phyloP scores from a whole-genome alignment of 2,797 vertebrate genomes.

The Hoplostethus mediterraneus region DNA sequence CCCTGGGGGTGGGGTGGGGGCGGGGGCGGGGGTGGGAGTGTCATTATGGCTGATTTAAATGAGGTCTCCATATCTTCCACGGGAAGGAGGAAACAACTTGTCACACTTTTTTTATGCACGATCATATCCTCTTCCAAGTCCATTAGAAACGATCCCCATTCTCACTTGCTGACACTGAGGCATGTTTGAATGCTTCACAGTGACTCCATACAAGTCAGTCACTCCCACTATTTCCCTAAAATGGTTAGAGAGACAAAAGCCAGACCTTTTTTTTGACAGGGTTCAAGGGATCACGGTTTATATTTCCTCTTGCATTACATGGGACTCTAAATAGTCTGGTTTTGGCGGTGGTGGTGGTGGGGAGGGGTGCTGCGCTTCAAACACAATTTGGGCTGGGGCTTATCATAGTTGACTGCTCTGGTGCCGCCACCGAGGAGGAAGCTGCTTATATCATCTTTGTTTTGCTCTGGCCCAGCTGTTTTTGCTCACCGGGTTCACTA shows the following conservation, averaged over 20 bases:
- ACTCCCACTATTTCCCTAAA: constrained; percentile 68
- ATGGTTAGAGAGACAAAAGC: constrained; percentile 67
- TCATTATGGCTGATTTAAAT: constrained; percentile 20
- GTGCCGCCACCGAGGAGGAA: constrained; percentile 65
- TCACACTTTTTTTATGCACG: constrained; percentile 39
- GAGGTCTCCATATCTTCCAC: constrained; percentile 31
- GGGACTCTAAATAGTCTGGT: constrained; percentile 71
- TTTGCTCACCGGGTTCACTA: constrained; percentile 60
- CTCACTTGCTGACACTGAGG: constrained; percentile 43
- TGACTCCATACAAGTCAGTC: constrained; percentile 47
- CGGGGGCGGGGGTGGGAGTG: too few relatives aligned
- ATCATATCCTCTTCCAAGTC: constrained; percentile 29
- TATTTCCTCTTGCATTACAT: constrained; percentile 78
- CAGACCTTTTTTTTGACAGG: constrained; percentile 72
- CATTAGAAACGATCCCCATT: constrained; percentile 19
- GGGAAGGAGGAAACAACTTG: constrained; percentile 53
- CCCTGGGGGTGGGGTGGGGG: too few relatives aligned
- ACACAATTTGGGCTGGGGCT: constrained; percentile 56
- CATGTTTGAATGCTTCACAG: constrained; percentile 58
- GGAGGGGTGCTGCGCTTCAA: constrained; percentile 45
- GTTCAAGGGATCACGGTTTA: constrained; percentile 79
- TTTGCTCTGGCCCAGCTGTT: constrained; percentile 78
- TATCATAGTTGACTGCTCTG: constrained; percentile 66
- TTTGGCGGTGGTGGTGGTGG: constrained; percentile 42
- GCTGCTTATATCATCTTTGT: constrained; percentile 80